These are phyloP conservation scores for Sparidentex hasta DNA, from an alignment of 2,797 vertebrate genomes.

Conservation along the genomic window DNA sequence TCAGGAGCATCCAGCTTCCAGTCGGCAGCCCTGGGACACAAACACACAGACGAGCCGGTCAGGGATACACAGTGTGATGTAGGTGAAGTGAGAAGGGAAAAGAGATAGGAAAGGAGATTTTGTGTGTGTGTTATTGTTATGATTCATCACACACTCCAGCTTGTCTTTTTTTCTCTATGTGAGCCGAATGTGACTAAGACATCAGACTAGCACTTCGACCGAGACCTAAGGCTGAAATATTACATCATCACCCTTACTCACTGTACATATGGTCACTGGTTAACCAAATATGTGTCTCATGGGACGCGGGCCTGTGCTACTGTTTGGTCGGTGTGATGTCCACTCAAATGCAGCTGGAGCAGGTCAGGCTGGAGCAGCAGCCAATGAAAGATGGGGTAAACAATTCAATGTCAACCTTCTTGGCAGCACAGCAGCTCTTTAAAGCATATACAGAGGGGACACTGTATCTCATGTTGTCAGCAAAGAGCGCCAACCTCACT, in stretches of 20 bases:
- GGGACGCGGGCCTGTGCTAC: constrained; percentile 55
- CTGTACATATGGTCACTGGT: constrained; percentile 62
- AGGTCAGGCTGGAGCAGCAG: constrained; percentile 26
- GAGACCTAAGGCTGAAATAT: constrained; percentile 61
- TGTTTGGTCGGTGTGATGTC: constrained; percentile 48
- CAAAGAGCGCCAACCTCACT: constrained; percentile 2
- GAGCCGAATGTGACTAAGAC: constrained; percentile 61
- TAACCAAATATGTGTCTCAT: constrained; percentile 53
- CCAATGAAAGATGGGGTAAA: constrained; percentile 50
- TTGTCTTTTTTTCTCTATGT: constrained; percentile 25
- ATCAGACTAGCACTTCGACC: constrained; percentile 17
- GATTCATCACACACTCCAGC: constrained; percentile 23
- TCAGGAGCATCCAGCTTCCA: constrained; percentile 97
- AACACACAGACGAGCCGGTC: constrained; percentile 20
- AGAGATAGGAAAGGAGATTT: background rate
- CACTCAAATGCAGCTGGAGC: constrained; percentile 46
- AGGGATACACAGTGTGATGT: constrained; percentile 15
- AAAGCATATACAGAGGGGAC: too few species aligned
- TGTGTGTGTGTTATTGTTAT: constrained; percentile 36
- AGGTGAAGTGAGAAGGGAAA: constrained; percentile 15
- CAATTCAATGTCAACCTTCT: constrained; percentile 31
- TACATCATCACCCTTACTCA: constrained; percentile 71
- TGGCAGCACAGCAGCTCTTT: background rate
- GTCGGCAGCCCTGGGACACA: constrained; percentile 91
- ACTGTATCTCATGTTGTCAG: background rate